Conservation (phyloP, 2,888 invertebrate species). For the Cabera pusaria region DNA sequence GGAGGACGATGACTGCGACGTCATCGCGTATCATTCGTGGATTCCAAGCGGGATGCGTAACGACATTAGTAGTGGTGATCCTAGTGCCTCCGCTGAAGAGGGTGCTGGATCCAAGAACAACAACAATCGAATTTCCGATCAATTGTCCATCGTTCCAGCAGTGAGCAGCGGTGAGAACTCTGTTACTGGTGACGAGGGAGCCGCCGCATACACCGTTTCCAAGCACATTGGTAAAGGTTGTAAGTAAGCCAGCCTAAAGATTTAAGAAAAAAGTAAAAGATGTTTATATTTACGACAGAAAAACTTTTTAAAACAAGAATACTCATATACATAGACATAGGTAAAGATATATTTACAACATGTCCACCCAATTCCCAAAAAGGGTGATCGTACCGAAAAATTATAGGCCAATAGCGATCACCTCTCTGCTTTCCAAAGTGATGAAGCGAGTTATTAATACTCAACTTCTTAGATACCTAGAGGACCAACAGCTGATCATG, state of each 20-base stretch:
- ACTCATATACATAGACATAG: too few relatives aligned
- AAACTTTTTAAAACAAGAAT: not conserved
- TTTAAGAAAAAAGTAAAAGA: not conserved
- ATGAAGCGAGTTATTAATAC: too few relatives aligned
- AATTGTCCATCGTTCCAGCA: slow-evolving; percentile 46
- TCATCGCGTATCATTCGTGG: slow-evolving; percentile 42
- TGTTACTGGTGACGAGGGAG: slow-evolving; percentile 33
- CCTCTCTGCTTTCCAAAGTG: too few relatives aligned
- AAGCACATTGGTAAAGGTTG: slow-evolving; percentile 8
- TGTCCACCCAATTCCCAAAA: too few relatives aligned
- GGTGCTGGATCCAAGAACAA: slow-evolving; percentile 44
- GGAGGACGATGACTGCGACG: slow-evolving; percentile 40
- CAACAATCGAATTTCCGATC: slow-evolving; percentile 40
- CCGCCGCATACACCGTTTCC: slow-evolving; percentile 44
- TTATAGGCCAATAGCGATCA: too few relatives aligned
- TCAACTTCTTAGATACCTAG: too few relatives aligned
- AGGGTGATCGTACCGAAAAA: too few relatives aligned
- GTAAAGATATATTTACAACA: too few relatives aligned
- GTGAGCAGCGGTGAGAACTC: slow-evolving; percentile 41
- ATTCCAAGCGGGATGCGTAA: slow-evolving; percentile 41
- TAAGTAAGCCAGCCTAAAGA: slow-evolving; percentile 33
- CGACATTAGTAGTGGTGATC: slow-evolving; percentile 31
- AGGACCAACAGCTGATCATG: too few relatives aligned
- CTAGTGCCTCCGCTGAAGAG: slow-evolving; percentile 48
- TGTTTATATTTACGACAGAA: not conserved